Evolutionary conservation across 2,113 vertebrate species (phyloP).

Genomic region (Hemichromis elongatus): DNA sequence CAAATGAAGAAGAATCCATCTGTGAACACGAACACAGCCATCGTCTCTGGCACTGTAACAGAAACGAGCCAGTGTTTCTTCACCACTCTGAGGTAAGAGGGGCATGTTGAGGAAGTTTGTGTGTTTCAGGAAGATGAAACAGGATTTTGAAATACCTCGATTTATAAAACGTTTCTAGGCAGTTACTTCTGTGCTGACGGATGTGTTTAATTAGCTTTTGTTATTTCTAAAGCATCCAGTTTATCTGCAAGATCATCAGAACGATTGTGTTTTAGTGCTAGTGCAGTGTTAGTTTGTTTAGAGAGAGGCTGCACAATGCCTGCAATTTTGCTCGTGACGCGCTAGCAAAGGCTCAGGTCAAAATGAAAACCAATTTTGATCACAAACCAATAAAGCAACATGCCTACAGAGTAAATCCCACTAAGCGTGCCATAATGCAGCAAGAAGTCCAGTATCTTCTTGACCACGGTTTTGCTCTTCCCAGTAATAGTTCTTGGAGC

Average conservation of each 20-base stretch:
- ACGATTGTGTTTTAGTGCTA: neutral
- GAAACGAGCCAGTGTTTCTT: neutral
- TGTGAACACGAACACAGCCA: neutral
- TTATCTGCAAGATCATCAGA: neutral
- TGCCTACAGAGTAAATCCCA: no score
- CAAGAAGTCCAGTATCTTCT: no score
- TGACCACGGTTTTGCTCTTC: no score
- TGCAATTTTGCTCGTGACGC: no score
- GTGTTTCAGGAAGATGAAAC: neutral
- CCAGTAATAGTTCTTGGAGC: no score
- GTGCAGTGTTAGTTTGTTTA: no score
- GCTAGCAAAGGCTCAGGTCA: no score
- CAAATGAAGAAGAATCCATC: neutral
- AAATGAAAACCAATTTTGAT: no score
- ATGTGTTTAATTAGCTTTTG: neutral
- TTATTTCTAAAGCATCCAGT: neutral
- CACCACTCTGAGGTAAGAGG: neutral
- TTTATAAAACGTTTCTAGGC: neutral
- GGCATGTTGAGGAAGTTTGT: neutral
- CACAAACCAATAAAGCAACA: no score
- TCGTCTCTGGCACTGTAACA: neutral
- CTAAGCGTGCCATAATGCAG: no score
- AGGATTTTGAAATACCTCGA: neutral
- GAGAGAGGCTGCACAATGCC: no score
- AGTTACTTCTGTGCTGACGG: neutral